Evolutionary conservation across 2,113 vertebrate species (phyloP).

Genomic region (Cricetomys ansorgei): DNA sequence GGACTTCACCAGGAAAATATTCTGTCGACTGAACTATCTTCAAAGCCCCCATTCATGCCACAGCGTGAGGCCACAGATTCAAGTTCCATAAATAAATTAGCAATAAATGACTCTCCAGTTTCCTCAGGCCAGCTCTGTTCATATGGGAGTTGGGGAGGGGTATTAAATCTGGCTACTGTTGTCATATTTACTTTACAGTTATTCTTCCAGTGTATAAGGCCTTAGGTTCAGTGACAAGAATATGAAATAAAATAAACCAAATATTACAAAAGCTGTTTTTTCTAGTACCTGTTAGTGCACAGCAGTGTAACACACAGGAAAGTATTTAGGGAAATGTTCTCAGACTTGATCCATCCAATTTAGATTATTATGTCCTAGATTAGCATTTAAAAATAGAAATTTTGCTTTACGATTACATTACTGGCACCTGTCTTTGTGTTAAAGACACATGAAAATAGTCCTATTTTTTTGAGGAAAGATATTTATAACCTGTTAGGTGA

Average conservation of each 20-base stretch:
- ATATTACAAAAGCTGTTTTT: background rate
- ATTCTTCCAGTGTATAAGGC: background rate
- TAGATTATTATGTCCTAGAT: background rate
- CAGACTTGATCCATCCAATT: background rate
- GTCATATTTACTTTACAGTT: background rate
- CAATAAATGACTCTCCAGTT: background rate
- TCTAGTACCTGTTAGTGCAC: background rate
- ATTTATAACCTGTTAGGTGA: background rate
- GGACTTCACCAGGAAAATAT: background rate
- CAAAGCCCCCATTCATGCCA: background rate
- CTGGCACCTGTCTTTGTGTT: background rate
- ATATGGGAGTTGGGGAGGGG: accelerated
- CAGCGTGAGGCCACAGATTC: background rate
- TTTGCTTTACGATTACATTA: background rate
- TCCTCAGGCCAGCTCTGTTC: background rate
- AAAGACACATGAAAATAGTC: background rate
- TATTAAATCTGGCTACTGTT: background rate
- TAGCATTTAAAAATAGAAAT: background rate
- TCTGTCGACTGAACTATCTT: too few species aligned
- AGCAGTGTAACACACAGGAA: background rate
- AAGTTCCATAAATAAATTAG: background rate
- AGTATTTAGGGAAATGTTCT: background rate
- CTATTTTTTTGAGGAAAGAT: background rate
- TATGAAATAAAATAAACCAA: background rate
- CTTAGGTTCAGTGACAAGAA: background rate